Base-by-base conservation (phyloP, 2,113 vertebrate genomes). In the Myanophis thanlyinensis region DNA sequence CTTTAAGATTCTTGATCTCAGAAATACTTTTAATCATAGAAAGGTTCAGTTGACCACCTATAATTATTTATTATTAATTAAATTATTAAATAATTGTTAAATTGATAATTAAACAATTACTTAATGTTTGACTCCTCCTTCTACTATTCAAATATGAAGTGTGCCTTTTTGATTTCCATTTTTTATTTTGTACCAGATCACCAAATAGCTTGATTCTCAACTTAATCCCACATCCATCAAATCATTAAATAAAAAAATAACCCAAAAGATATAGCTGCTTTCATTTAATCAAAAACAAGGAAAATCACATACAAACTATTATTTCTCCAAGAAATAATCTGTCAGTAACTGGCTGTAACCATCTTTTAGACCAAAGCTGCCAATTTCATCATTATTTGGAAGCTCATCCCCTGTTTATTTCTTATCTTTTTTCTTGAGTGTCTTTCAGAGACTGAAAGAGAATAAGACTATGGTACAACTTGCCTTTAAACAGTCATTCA, bases 251-350 rank as follows among this genome's bases (percentile, higher is more conserved):
- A 54, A 92, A 84, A 5, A 5, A 35, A 80, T 7, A 23, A 9
- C 87, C 67, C 49, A 54, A 44, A 9, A n/a, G 54, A 46, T 7
- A 87, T n/a, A 0, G 47, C 18, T 92, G 40, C n/a, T 53, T 89
- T 80, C 53, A 53, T 89, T 92, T 52, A 52, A 52, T n/a, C 11
- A 51, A 92, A 30, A 88, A n/a, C 87, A 53, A 92, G 89, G 73
- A 27, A 84, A 92, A 80, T 27, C 54, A 88, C 85, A 88, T 7
- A 89, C 15, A 22, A 1, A 30, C 27, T 67, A 53, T 22, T 91
- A 12, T n/a, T 9, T 47, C 22, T 48, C 86, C 46, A 7, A 52
- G 48, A 92, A 30, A 85, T 89, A 48, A 92, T 30, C 51, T 89
- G 92, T 47, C 67, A 89, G 52, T 92, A 88, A 92, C 25, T 9